Evolutionary conservation across 2,113 vertebrate genomes (phyloP), one percentile per base, ranked within the genome.

Genomic region (Otocyon megalotis): DNA sequence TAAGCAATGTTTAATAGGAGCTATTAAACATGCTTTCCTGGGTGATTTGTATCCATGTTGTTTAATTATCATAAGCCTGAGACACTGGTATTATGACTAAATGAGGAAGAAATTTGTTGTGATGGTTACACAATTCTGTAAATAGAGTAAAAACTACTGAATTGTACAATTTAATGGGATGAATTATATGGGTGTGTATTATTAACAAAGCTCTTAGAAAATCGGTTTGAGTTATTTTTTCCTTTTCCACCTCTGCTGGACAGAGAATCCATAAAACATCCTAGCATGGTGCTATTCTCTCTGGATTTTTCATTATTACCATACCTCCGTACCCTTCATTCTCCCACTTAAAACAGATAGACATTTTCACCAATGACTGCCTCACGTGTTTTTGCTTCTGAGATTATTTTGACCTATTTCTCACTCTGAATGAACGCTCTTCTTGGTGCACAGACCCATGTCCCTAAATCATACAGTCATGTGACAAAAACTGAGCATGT

Each of bases 31-130:
- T 94, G 30, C 8, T 84, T 62, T 62, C 89, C 2, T 65, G 26
- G 93, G 8, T 84, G 54, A 89, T 91, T 54, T 65, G 4, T 65
- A 71, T 35, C 56, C 6, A 50, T 30, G 2, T 16, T 56, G 8
- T 85, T 48, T 95, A 87, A 83, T 85, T 62, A 67, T 85, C 62
- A 48, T 93, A 87, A 85, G 24, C 17, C 84, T 88, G n/a, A 87
- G 24, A 81, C 10, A 85, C n/a, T 90, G 35, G 22, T 71, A n/a
- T 32, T 67, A 62, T 53, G 11, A 48, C 32, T 69, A 56, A 86
- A 76, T 77, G 26, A 89, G 15, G 4, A 12, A 56, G 43, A 11
- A 60, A 65, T 85, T 48, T 28, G 84, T 84, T 48, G 24, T 62
- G 63, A 65, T 88, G 3, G 1, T 37, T 37, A 50, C 13, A 67